A percentile compares a stretch with the other conserved stretches of the same genome.
Evolutionary conservation across 2,113 vertebrate genomes (phyloP).

Genomic region (Eolophus roseicapilla): DNA sequence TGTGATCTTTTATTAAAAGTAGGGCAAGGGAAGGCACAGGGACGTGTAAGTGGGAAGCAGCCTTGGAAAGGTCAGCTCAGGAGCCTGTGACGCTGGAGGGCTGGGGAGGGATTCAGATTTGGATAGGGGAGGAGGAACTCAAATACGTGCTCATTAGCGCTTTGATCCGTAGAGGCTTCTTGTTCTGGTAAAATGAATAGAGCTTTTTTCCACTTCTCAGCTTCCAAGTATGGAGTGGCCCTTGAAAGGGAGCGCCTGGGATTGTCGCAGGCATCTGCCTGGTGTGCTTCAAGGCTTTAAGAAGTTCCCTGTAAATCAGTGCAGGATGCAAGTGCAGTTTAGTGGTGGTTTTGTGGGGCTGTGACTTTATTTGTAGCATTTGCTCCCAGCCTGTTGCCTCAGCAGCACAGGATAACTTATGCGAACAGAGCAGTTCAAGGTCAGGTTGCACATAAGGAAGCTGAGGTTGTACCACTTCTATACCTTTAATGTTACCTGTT

Average conservation of each 20-base stretch:
- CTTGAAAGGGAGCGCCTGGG: background rate
- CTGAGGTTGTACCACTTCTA: accelerated
- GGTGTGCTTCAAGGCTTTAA: background rate
- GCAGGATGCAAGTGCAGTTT: background rate
- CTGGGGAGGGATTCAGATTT: background rate
- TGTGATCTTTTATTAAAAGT: background rate
- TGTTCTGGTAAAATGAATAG: background rate
- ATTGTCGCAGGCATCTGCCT: background rate
- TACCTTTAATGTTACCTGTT: background rate
- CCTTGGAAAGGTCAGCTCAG: background rate
- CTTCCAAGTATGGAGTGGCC: background rate
- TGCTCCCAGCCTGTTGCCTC: background rate
- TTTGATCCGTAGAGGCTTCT: background rate
- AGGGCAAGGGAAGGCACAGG: background rate
- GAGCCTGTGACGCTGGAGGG: background rate
- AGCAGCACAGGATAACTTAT: accelerated
- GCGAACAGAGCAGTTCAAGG: background rate
- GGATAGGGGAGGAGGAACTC: background rate
- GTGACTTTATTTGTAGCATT: background rate
- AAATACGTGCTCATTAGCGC: background rate
- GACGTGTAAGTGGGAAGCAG: background rate
- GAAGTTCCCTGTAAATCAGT: background rate
- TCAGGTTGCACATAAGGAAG: background rate
- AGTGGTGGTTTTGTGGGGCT: background rate
- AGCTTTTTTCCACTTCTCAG: background rate